phyloP scores from a whole-genome alignment of 35 echinoderm and acorn worm genomes.

The Hemicentrotus pulcherrimus region DNA sequence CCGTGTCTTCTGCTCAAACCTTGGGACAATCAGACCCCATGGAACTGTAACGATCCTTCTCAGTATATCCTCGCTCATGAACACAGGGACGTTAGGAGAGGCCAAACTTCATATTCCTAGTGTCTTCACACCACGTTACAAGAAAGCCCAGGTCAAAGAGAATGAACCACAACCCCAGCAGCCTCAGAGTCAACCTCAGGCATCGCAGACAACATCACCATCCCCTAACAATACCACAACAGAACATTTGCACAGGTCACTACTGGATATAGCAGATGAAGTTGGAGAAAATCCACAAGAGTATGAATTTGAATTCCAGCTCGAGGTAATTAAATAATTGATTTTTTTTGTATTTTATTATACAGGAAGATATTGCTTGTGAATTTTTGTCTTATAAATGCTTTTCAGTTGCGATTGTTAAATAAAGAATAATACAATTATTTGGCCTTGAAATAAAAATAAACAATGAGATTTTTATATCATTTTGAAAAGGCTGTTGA shows the following conservation, averaged over 20 bases:
- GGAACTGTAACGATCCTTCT: constrained; percentile 82
- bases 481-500: no score
- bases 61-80: constrained; percentile 83
- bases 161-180: constrained; percentile 25
- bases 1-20: constrained; percentile 86
- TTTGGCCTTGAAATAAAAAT: no score
- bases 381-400: no score
- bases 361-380: background rate
- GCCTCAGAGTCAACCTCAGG: constrained; percentile 28
- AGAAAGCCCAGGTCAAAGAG: constrained; percentile 34
- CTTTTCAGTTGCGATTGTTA: no score
- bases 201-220: constrained; percentile 49
- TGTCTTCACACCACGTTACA: constrained; percentile 86
- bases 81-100: constrained; percentile 60
- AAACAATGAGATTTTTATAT: no score
- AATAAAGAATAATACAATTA: no score
- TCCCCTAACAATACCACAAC: background rate
- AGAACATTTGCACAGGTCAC: constrained; percentile 58
- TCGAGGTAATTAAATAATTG: constrained; percentile 60
- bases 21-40: constrained; percentile 93
- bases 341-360: background rate
- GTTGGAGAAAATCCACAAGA: constrained; percentile 60
- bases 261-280: constrained; percentile 81
- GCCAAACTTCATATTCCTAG: constrained; percentile 64
- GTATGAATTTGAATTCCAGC: constrained; percentile 98